Base-by-base conservation (phyloP, 53 echinoderm and acorn worm genomes). In the Astropecten irregularis region DNA sequence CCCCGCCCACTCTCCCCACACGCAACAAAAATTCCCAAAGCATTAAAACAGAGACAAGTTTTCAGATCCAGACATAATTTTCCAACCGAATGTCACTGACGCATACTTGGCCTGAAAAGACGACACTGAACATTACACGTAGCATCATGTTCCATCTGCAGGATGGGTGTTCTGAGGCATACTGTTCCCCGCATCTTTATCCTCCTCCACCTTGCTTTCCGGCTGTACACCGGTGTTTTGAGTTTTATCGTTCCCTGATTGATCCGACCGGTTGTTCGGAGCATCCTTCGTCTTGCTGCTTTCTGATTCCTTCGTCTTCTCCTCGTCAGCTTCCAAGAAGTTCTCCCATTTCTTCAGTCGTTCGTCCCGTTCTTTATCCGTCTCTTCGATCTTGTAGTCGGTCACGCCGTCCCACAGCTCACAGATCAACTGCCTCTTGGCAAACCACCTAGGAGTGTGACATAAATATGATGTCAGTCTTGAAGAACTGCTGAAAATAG, bases 301-400 rank as follows among this genome's bases (percentile, higher is more conserved):
- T n/a, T 23, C 68, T 16, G 25, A 5, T 5, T 9, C 16, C 40
- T 85, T 52, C 81, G 10, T 54, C 9, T 35, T 53, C 40, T 46
- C 32, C 9, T 86, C 79, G 49, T 88, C 92, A 46, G 86, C 64
- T 13, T 91, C 30, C 2, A 97, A 68, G 84, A 97, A 97, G 37
- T 90, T 74, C 73, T 89, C 92, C 97, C 97, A 97, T 49, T 97
- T 92, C 70, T 89, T 86, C 39, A 97, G 56, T 49, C 97, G 68
- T 49, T 72, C 87, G 22, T 95, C 97, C 73, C 97, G 54, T 77
- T 97, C 97, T 46, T 87, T 89, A 66, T 97, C 94, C 16, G 97
- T 97, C 68, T 97, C 97, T 42, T 97, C 97, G 11, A 97, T 83
- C 73, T 92, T 91, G 90, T 94, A 97, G 61, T 97, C 97, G 4